Percentiles rank a stretch among this genome's conserved stretches.
Conservation (phyloP, 2,888 invertebrate species). For the Coremacera marginata region DNA sequence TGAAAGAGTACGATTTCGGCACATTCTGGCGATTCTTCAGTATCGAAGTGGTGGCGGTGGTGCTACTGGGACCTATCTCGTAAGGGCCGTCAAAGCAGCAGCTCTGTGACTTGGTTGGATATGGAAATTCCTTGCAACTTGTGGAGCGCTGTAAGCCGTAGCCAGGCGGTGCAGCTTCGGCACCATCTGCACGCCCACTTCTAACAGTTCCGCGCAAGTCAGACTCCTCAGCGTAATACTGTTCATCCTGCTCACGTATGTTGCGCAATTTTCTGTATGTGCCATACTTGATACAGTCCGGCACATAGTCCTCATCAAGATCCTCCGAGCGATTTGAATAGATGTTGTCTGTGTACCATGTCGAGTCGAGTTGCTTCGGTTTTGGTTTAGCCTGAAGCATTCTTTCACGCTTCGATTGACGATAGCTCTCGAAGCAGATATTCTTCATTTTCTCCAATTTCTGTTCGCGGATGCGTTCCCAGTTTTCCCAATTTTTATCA, state of each 20-base stretch:
- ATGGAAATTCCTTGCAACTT: conserved; percentile 68
- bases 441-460: conserved; percentile 69
- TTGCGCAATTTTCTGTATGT: conserved; percentile 62
- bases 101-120: conserved; percentile 67
- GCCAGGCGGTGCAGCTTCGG: conserved; percentile 46
- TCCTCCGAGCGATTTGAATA: conserved; percentile 69
- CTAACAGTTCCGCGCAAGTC: background rate
- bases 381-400: conserved; percentile 63
- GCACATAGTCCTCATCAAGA: conserved; percentile 65
- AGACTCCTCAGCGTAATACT: conserved; percentile 53
- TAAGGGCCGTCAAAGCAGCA: conserved; percentile 66
- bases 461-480: conserved; percentile 69
- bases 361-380: conserved; percentile 66
- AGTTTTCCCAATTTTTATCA: conserved; percentile 69
- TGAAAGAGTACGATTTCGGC: conserved; percentile 69
- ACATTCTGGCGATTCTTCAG: conserved; percentile 63
- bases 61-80: conserved; percentile 45
- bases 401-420: conserved; percentile 67
- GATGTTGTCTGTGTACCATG: conserved; percentile 70
- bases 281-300: conserved; percentile 66
- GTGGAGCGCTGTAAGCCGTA: conserved; percentile 64
- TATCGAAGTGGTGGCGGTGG: conserved; percentile 58
- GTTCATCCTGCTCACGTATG: conserved; percentile 65
- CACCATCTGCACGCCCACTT: conserved; percentile 18
- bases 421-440: conserved; percentile 68